phyloP scores from a whole-genome alignment of 1,140 invertebrate species.

The Helicoverpa armigera region DNA sequence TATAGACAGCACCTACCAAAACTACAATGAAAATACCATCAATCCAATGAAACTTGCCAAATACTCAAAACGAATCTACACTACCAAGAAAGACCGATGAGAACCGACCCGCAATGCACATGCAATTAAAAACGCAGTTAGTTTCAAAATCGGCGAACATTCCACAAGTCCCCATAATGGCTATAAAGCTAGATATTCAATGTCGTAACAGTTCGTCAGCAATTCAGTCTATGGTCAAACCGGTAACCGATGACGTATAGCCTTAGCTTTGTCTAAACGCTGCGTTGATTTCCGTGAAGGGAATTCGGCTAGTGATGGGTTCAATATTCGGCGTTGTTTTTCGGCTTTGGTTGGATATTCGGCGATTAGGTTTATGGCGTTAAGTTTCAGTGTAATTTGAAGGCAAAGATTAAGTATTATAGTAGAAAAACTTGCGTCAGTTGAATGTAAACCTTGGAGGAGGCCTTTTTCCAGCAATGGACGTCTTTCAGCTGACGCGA shows the following conservation, averaged over 20 bases:
- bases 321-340: not conserved
- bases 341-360: not conserved
- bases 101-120: not conserved
- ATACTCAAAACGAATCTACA: not conserved
- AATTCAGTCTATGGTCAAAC: slow-evolving; percentile 3
- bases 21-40: too few species aligned
- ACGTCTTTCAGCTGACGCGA: too few species aligned
- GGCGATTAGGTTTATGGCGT: not conserved
- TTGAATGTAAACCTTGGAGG: too few species aligned
- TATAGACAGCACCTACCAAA: too few species aligned
- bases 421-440: not conserved
- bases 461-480: too few species aligned
- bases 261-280: slow-evolving; percentile 14
- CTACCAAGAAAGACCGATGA: not conserved
- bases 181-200: not conserved
- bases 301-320: not conserved
- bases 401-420: not conserved
- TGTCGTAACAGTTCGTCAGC: slow-evolving; percentile 1
- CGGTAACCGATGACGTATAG: slow-evolving; percentile 10
- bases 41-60: not conserved
- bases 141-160: not conserved
- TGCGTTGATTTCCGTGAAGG: slow-evolving; percentile 17
- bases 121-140: slow-evolving; percentile 7
- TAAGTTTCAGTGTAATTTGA: not conserved
- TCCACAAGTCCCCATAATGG: slow-evolving; percentile 2